phyloP scores from a whole-genome alignment of 1,140 invertebrate genomes.

The Pogonognathellus flavescens region DNA sequence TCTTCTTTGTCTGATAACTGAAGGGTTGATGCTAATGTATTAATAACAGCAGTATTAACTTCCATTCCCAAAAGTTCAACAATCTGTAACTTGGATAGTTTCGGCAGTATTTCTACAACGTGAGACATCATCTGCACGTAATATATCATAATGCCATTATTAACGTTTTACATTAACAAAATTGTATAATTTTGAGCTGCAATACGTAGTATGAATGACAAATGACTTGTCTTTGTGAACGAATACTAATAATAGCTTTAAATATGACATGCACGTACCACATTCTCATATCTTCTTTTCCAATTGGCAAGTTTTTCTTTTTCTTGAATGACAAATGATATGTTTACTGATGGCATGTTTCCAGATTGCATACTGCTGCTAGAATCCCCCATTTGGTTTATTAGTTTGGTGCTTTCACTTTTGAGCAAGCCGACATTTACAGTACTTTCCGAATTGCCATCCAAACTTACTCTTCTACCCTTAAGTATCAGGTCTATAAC shows the following conservation, averaged over 20 bases:
- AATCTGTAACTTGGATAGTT: slow-evolving; percentile 73
- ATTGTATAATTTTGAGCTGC: background rate
- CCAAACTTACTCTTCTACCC: slow-evolving; percentile 17
- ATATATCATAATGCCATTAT: slow-evolving; percentile 47
- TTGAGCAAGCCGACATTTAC: background rate
- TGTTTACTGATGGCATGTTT: slow-evolving; percentile 57
- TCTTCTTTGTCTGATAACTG: slow-evolving; percentile 74
- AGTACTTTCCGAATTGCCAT: slow-evolving; percentile 5
- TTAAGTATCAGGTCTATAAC: slow-evolving; percentile 73
- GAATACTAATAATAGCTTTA: background rate
- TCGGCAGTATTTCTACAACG: slow-evolving; percentile 73
- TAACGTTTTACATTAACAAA: slow-evolving; percentile 51
- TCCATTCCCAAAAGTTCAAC: slow-evolving; percentile 76
- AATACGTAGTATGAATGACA: background rate
- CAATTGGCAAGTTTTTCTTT: slow-evolving; percentile 67
- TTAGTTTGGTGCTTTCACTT: background rate
- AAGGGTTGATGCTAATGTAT: slow-evolving; percentile 73
- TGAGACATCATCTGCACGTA: slow-evolving; percentile 73
- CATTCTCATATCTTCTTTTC: slow-evolving; percentile 68
- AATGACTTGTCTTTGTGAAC: background rate
- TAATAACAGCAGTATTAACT: slow-evolving; percentile 73
- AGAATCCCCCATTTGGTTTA: slow-evolving; percentile 25
- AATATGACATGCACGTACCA: slow-evolving; percentile 67
- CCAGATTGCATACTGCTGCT: slow-evolving; percentile 24
- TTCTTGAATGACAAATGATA: slow-evolving; percentile 64